These are phyloP conservation scores for Pteromalus puparum DNA, from an alignment of 1,140 invertebrate genomes.

Conservation along the genomic window DNA sequence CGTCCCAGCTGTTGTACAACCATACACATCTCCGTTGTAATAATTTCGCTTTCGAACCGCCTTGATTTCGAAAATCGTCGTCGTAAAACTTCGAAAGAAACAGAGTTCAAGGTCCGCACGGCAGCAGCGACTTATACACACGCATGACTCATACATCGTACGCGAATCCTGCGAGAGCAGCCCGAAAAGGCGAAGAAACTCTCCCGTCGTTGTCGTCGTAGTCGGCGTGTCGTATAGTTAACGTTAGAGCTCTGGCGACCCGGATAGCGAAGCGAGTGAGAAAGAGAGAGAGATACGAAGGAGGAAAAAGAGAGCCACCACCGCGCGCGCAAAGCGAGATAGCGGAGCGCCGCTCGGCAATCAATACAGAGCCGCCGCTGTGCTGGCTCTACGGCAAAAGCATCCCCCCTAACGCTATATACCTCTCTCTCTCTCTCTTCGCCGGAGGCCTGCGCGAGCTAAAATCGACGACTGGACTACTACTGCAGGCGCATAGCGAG, in stretches of 20 bases:
- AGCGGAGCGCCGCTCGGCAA: slow-evolving; percentile 57
- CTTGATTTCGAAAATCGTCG: neutral
- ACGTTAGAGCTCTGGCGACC: slow-evolving; percentile 13
- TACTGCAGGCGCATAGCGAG: neutral
- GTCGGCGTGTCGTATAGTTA: neutral
- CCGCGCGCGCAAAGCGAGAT: slow-evolving; percentile 16
- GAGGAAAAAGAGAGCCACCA: slow-evolving; percentile 52
- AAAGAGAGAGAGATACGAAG: slow-evolving; percentile 49
- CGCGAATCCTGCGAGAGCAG: neutral
- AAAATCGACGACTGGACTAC: slow-evolving; percentile 10
- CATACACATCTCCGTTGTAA: slow-evolving; percentile 52
- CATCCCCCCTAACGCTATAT: slow-evolving; percentile 63
- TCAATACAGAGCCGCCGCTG: slow-evolving; percentile 68
- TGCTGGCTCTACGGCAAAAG: slow-evolving; percentile 60
- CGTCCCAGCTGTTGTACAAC: slow-evolving; percentile 68
- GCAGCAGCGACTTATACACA: neutral
- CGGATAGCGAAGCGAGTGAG: slow-evolving; percentile 35
- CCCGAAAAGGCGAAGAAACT: neutral
- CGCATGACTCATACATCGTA: neutral
- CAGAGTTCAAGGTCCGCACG: neutral
- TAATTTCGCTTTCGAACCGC: neutral
- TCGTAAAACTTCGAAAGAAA: neutral
- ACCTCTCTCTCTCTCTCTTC: slow-evolving; percentile 28
- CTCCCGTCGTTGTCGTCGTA: neutral
- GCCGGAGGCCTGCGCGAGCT: neutral